Percentiles rank a stretch among this genome's conserved stretches.
Conservation (phyloP, 1,140 invertebrate genomes). For the Metopolophium dirhodum region DNA sequence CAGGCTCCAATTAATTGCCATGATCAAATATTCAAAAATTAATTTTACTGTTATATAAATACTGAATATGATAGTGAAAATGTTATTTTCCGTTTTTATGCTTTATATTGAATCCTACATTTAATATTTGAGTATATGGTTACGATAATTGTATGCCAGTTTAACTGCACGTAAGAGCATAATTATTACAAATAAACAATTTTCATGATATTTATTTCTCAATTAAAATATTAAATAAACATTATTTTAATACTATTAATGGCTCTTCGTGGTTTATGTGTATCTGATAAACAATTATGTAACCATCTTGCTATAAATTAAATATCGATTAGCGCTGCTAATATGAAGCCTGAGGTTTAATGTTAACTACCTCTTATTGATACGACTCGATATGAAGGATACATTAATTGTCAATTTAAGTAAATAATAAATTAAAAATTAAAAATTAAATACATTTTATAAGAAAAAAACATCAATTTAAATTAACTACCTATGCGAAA, state of each 20-base stretch:
- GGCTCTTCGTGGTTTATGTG: neutral
- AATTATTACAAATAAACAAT: neutral
- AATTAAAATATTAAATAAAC: neutral
- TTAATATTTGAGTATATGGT: neutral
- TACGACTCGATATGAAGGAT: neutral
- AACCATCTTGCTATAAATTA: neutral
- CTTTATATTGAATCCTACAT: neutral
- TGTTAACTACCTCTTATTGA: neutral
- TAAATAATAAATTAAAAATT: neutral
- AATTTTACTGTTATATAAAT: constrained; percentile 20
- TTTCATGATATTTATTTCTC: neutral
- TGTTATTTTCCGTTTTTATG: neutral
- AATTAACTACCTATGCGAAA: neutral
- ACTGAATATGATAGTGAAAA: neutral
- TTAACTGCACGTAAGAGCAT: neutral
- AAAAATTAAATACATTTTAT: too few species aligned
- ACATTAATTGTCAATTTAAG: neutral
- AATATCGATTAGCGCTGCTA: neutral
- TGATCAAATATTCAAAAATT: constrained; percentile 38
- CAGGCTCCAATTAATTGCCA: constrained; percentile 22
- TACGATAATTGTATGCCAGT: neutral
- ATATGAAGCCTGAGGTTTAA: neutral
- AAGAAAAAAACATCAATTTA: neutral
- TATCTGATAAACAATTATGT: neutral
- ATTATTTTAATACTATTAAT: neutral